A percentile compares a stretch with the other conserved stretches of the same genome.
Conservation (phyloP, 2,797 vertebrate species). For the Philypnodon macrostomus region DNA sequence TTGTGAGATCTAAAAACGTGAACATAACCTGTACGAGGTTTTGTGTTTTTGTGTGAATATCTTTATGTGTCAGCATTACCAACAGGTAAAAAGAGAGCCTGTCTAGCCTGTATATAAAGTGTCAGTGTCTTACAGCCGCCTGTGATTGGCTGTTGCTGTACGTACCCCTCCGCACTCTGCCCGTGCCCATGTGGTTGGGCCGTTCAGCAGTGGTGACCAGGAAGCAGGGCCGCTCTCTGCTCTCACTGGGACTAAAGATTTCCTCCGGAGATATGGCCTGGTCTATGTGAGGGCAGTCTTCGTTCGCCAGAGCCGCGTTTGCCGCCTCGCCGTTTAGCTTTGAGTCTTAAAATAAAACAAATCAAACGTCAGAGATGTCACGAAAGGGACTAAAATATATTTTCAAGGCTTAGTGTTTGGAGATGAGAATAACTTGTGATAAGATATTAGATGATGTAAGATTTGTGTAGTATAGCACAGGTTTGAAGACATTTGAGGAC, state of each 20-base stretch:
- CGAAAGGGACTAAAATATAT: constrained; percentile 14
- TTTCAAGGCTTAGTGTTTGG: constrained; percentile 14
- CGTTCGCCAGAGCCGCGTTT: constrained; percentile 97
- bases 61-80: constrained; percentile 29
- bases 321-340: constrained; percentile 98
- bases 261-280: constrained; percentile 98
- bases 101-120: constrained; percentile 57
- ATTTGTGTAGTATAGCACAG: constrained; percentile 17
- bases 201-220: constrained; percentile 97
- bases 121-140: constrained; percentile 70
- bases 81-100: constrained; percentile 34
- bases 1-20: too few species aligned
- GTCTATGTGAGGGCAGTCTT: constrained; percentile 99
- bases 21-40: too few species aligned
- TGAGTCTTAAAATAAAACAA: constrained; percentile 82
- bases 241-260: constrained; percentile 95
- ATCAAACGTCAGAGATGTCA: constrained; percentile 21
- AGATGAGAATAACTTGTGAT: constrained; percentile 6
- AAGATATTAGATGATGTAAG: constrained; percentile 10
- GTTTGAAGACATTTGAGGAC: too few species aligned
- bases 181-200: constrained; percentile 94
- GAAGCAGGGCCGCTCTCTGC: constrained; percentile 98
- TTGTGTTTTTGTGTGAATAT: constrained; percentile 27
- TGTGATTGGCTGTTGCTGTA: constrained; percentile 84
- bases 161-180: constrained; percentile 99